Conservation (phyloP, 2,113 vertebrate genomes). For the human region DNA sequence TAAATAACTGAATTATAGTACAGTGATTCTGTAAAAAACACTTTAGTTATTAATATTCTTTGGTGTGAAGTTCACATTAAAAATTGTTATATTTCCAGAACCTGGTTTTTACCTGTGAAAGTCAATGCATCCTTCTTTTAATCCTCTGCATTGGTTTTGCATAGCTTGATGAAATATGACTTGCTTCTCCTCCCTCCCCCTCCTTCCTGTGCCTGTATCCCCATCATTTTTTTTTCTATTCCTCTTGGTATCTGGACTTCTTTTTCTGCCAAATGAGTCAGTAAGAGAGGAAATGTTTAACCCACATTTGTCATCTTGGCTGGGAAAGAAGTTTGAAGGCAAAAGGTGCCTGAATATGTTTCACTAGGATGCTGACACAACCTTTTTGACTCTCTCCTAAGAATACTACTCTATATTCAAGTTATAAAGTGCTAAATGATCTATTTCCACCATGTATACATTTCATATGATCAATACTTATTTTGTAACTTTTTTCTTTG, state of each 20-base stretch:
- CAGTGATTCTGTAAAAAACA: background rate
- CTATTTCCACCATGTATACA: background rate
- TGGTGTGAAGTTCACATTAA: background rate
- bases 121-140: constrained; percentile 4
- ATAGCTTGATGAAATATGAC: background rate
- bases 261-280: constrained; percentile 66
- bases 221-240: background rate
- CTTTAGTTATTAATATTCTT: background rate
- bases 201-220: constrained; percentile 49
- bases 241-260: constrained; percentile 54
- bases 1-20: background rate
- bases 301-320: constrained; percentile 32
- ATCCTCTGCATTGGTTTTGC: background rate
- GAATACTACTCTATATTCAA: background rate
- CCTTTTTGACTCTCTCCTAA: background rate
- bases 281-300: constrained; percentile 63
- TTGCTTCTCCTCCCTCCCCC: background rate
- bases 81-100: background rate
- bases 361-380: background rate
- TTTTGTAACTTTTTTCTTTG: background rate
- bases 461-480: background rate
- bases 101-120: constrained; percentile 2
- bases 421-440: background rate
- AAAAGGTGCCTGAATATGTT: background rate
- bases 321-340: constrained; percentile 39